Base-by-base conservation (phyloP, 2,113 vertebrate species). In the Daubentonia madagascariensis region DNA sequence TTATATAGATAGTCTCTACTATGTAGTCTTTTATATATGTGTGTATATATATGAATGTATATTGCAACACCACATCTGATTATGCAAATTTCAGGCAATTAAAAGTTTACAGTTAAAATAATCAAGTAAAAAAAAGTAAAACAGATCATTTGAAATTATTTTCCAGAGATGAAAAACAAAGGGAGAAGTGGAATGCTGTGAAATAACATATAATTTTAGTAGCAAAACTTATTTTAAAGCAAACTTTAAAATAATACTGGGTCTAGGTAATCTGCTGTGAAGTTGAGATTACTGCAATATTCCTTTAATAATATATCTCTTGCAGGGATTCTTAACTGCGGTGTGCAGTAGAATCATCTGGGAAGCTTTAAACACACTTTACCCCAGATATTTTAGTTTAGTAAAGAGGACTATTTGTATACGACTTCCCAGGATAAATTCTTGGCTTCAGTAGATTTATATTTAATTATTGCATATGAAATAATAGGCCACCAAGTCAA, bases 51-150 rank as follows among this genome's bases (percentile, higher is more conserved):
- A 81, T 65, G 18, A 84, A n/a, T 13, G 6, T 40, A 35, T 37
- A 35, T 81, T 79, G 17, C 23, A 79, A 57, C 1, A 78, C 10
- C 73, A 57, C 11, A 67, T 63, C 3, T 90, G 35, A 45, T 40
- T 96, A 96, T 45, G 17, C 11, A 94, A 87, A 93, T 93, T 54
- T 25, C 79, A 80, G 52, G 14, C n/a, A 89, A 95, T 84, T 57
- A 89, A 70, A 87, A 80, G 40, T 67, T 85, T 48, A 67, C 4
- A 90, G 14, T 83, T 70, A 83, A 91, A 16, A 84, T 67, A 92
- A 89, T 75, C 18, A 59, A 68, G 6, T 85, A 92, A 79, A 92
- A 8, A 12, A 22, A 83, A 80, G 25, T 30, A 30, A 30, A 63
- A 63, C 18, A 18, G 20, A 48, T 80, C 1, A 80, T 50, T 2